Evolutionary conservation across 1,140 invertebrate genomes (phyloP).

Genomic region (Drosophila azteca): DNA sequence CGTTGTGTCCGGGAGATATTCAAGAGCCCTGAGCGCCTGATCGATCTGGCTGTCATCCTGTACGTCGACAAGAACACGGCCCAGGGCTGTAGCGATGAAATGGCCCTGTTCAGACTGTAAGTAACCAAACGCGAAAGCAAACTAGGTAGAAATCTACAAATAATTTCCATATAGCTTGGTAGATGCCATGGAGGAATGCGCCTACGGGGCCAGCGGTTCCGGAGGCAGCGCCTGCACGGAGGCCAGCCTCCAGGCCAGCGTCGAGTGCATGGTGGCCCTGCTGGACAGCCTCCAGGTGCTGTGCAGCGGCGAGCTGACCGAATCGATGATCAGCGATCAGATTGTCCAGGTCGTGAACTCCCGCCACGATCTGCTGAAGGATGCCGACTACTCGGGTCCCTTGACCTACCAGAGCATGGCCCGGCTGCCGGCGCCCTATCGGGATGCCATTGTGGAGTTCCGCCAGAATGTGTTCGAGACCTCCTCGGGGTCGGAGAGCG

Average conservation of each 20-base stretch:
- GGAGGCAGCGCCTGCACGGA: slow-evolving; percentile 86
- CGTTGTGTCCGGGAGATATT: slow-evolving; percentile 91
- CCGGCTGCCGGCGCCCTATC: slow-evolving; percentile 90
- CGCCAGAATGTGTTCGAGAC: slow-evolving; percentile 85
- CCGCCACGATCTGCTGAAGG: slow-evolving; percentile 89
- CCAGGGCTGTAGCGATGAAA: slow-evolving; percentile 93
- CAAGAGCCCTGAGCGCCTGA: slow-evolving; percentile 88
- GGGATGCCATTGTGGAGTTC: slow-evolving; percentile 85
- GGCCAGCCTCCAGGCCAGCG: slow-evolving; percentile 90
- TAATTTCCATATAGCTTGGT: slow-evolving; percentile 87
- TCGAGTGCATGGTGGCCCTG: slow-evolving; percentile 93
- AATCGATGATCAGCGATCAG: slow-evolving; percentile 84
- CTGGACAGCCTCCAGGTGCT: slow-evolving; percentile 92
- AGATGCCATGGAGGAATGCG: slow-evolving; percentile 95
- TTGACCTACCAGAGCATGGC: slow-evolving; percentile 93
- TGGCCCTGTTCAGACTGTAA: slow-evolving; percentile 95
- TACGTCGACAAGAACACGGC: slow-evolving; percentile 89
- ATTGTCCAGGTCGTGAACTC: slow-evolving; percentile 88
- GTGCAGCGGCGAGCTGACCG: slow-evolving; percentile 88
- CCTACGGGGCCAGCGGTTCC: slow-evolving; percentile 84
- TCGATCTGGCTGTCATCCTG: slow-evolving; percentile 89
- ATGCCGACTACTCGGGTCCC: slow-evolving; percentile 93
- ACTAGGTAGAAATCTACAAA: neutral
- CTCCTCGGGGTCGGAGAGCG: slow-evolving; percentile 85
- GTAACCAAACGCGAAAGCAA: slow-evolving; percentile 61